phyloP scores from a whole-genome alignment of 2,888 invertebrate species.

The Agrilus biguttatus region DNA sequence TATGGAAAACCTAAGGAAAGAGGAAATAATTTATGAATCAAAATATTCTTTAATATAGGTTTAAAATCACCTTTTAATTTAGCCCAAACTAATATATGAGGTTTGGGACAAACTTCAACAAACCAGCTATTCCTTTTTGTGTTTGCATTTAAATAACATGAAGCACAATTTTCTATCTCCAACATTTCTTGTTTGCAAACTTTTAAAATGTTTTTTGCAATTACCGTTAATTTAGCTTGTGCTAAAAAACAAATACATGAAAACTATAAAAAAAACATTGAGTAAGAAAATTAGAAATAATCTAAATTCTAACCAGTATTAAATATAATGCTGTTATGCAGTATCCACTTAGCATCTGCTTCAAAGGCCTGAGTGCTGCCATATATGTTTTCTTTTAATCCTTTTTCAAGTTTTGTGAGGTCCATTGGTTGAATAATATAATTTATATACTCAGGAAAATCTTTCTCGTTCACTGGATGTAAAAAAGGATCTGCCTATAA shows the following conservation, averaged over 20 bases:
- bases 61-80: conserved; percentile 63
- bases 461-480: conserved; percentile 53
- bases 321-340: conserved; percentile 84
- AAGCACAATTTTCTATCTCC: conserved; percentile 87
- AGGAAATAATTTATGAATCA: not conserved
- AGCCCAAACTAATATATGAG: conserved; percentile 89
- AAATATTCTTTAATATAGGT: too few relatives aligned
- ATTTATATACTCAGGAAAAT: conserved; percentile 64
- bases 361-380: conserved; percentile 81
- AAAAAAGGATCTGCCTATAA: conserved; percentile 65
- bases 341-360: conserved; percentile 84
- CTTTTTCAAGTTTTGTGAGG: conserved; percentile 56
- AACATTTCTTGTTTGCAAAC: conserved; percentile 77
- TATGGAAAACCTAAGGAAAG: conserved; percentile 63
- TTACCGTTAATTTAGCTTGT: conserved; percentile 61
- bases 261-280: not conserved
- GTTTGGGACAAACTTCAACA: conserved; percentile 77
- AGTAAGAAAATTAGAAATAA: not conserved
- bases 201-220: conserved; percentile 67
- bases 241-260: conserved; percentile 32
- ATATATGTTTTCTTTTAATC: conserved; percentile 61
- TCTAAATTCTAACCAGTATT: conserved; percentile 56
- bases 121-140: conserved; percentile 75
- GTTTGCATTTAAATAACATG: conserved; percentile 80
- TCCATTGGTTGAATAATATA: conserved; percentile 83